Base-by-base conservation (phyloP, 2,113 vertebrate genomes). In the Smithornis capensis region DNA sequence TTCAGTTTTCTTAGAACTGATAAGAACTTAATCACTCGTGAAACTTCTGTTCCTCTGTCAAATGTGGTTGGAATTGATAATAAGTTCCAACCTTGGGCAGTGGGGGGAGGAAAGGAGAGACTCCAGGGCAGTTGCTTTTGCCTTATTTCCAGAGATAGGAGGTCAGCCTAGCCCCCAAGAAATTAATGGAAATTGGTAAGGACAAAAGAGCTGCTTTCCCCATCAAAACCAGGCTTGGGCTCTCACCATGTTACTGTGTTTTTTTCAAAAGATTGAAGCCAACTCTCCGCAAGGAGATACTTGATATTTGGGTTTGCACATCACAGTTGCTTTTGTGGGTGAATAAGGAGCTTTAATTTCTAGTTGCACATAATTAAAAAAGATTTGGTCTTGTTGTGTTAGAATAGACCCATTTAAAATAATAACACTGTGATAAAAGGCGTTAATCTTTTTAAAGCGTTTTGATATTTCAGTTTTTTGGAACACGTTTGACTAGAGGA, bases 21-120 rank as follows among this genome's bases (percentile, higher is more conserved):
- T 76, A 87, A 68, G 79, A 90, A 42, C 60, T 81, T 94, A 59
- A 90, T 96, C 94, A 1, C 38, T 83, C 63, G 45, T 81, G 89
- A 42, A 89, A 89, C 70, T 90, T 91, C 78, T 96, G 70, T 78
- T 95, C 85, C 13, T 85, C 83, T 87, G 85, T 93, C 14, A 14
- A 80, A 76, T 5, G 8, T 93, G 96, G 53, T 62, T 92, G 85
- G 73, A 85, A 45, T 40, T 83, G 90, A 95, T 96, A 96, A 28
- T 21, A 11, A 79, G 31, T 60, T 60, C 38, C 73, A 77, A 17
- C 76, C 50, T 45, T 37, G 68, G 50, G 12, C 50, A 50, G 52
- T 37, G 73, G 24, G 24, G 31, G 69, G 64, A 70, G 44, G 40
- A 44, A 47, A 64, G n/a, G 55, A 59, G 67, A 35, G 52, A 42